A percentile compares a stretch with the other conserved stretches of the same genome.
Conservation (phyloP, 1,140 invertebrate species). For the Penaeus chinensis region DNA sequence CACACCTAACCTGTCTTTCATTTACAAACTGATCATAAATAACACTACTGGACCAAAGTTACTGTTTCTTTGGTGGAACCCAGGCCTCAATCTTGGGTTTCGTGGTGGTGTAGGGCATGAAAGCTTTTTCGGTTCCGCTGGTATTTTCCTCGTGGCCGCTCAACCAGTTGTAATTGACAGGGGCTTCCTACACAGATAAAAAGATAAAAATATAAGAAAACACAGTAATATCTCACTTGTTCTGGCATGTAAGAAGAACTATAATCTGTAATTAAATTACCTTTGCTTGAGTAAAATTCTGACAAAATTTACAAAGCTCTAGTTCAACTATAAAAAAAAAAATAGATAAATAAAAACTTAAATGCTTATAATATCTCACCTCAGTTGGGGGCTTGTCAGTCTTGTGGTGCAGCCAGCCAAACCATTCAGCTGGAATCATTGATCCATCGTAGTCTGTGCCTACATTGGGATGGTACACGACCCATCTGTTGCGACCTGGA, state of each 20-base stretch:
- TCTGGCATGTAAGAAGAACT: too few relatives aligned
- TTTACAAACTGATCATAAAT: neutral
- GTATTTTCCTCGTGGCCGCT: slow-evolving; percentile 84
- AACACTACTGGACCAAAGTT: neutral
- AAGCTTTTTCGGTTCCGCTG: slow-evolving; percentile 73
- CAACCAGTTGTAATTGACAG: slow-evolving; percentile 83
- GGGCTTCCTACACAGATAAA: slow-evolving; percentile 63
- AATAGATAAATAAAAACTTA: neutral
- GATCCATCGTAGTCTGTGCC: slow-evolving; percentile 92
- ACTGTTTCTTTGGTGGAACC: slow-evolving; percentile 74
- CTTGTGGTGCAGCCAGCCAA: slow-evolving; percentile 86
- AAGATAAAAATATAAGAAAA: neutral
- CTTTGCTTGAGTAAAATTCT: too few relatives aligned
- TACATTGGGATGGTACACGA: slow-evolving; percentile 83
- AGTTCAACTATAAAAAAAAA: too few relatives aligned
- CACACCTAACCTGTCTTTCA: too few relatives aligned
- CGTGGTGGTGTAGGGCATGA: slow-evolving; percentile 91
- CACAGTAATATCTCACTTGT: too few relatives aligned
- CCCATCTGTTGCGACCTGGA: slow-evolving; percentile 89
- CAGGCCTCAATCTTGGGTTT: slow-evolving; percentile 86
- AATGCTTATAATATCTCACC: slow-evolving; percentile 25
- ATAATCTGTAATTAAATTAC: too few relatives aligned
- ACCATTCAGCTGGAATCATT: slow-evolving; percentile 93
- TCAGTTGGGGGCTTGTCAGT: slow-evolving; percentile 79
- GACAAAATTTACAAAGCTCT: too few relatives aligned